Conservation (phyloP, 2,113 vertebrate species). For the Pipa parva region DNA sequence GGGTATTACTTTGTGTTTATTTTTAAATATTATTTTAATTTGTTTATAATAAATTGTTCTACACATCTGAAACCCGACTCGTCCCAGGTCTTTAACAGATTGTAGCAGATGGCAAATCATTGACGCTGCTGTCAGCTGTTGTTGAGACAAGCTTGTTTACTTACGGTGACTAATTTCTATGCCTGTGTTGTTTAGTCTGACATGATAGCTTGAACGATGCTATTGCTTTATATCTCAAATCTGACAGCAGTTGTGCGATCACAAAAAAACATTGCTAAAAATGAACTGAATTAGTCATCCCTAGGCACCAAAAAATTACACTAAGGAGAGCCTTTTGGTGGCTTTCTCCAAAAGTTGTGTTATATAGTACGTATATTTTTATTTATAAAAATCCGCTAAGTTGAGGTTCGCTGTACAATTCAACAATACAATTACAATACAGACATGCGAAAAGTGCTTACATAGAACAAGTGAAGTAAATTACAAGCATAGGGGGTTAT, state of each 20-base stretch:
- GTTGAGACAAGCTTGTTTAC: constrained; percentile 17
- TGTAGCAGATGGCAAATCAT: constrained; percentile 24
- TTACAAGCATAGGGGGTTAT: too few species aligned
- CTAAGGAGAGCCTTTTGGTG: too few species aligned
- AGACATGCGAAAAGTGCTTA: too few species aligned
- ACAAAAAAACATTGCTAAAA: too few species aligned
- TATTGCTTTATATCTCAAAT: neutral
- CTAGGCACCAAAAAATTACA: too few species aligned
- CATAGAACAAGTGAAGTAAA: too few species aligned
- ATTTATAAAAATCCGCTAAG: too few species aligned
- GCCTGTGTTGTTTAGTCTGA: constrained; percentile 1
- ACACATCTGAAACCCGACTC: constrained; percentile 38
- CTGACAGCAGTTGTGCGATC: neutral
- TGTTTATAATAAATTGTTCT: constrained; percentile 40
- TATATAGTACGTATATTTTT: too few species aligned
- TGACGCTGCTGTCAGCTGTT: constrained; percentile 24
- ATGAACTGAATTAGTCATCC: too few species aligned
- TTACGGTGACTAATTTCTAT: constrained; percentile 11
- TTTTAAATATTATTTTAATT: constrained; percentile 17
- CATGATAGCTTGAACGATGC: neutral
- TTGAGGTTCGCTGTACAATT: too few species aligned
- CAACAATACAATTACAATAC: too few species aligned
- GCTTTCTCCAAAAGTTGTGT: too few species aligned
- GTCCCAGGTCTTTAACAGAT: constrained; percentile 34
- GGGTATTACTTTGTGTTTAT: neutral